Conservation (phyloP, 2,797 vertebrate genomes). For the Acridotheres tristis region DNA sequence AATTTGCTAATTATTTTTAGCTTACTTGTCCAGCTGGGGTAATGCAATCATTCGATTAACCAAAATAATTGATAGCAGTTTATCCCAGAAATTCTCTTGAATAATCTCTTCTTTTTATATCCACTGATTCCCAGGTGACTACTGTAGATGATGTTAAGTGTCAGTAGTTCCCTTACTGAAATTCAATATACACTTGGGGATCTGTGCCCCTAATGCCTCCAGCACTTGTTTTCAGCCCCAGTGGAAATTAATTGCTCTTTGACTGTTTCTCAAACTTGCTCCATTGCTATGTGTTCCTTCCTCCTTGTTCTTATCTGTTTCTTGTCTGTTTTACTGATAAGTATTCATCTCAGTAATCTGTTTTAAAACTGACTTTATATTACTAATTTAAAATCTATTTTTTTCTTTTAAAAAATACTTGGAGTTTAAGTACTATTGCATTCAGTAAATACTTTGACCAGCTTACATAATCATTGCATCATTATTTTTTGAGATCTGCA, state of each 20-base stretch:
- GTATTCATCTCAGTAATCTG: background rate
- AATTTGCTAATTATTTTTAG: background rate
- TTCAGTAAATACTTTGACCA: background rate
- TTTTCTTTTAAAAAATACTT: background rate
- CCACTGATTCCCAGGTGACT: background rate
- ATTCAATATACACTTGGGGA: background rate
- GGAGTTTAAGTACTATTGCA: background rate
- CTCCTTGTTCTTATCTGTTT: background rate
- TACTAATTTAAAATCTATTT: background rate
- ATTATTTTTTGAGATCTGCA: background rate
- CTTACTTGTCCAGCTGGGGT: fast-evolving
- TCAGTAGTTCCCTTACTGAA: background rate
- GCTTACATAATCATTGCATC: background rate
- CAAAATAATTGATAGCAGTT: background rate
- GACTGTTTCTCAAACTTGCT: background rate
- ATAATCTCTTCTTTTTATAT: background rate
- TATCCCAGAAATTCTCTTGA: background rate
- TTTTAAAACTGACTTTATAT: background rate
- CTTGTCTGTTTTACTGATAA: background rate
- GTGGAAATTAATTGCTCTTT: background rate
- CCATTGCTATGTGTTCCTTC: background rate
- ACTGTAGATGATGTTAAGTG: background rate
- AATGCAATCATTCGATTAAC: background rate
- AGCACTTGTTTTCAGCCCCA: background rate
- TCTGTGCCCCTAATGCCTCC: background rate